Conservation (phyloP, 2,888 invertebrate genomes). For the Dasysyrphus tricinctus region DNA sequence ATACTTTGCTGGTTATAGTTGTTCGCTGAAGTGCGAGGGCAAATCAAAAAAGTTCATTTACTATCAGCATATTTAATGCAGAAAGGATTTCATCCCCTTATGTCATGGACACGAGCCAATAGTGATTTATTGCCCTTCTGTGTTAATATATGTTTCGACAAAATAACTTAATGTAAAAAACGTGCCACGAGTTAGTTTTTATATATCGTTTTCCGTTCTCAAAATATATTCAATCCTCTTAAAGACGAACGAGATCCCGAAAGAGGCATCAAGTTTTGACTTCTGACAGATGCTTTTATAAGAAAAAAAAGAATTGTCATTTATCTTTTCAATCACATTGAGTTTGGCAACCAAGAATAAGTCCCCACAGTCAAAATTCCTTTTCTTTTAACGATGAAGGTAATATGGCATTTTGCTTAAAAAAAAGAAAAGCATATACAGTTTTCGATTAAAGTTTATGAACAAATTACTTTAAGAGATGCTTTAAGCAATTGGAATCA, state of each 20-base stretch:
- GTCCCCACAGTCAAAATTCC: not conserved
- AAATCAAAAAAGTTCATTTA: conserved; percentile 32
- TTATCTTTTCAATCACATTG: conserved; percentile 13
- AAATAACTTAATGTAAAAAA: conserved; percentile 39
- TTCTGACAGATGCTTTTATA: conserved; percentile 26
- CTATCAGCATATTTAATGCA: conserved; percentile 31
- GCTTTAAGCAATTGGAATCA: not conserved
- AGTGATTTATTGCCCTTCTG: conserved; percentile 46
- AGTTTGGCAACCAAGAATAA: not conserved
- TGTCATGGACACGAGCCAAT: conserved; percentile 29
- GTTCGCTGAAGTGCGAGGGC: not conserved
- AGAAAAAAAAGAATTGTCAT: conserved; percentile 16
- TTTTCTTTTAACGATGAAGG: not conserved
- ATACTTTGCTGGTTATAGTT: not conserved
- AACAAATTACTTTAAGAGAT: not conserved
- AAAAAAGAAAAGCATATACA: too few species aligned
- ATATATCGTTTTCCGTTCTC: not conserved
- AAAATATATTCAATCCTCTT: conserved; percentile 25
- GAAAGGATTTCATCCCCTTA: conserved; percentile 30
- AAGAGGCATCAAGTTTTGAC: conserved; percentile 11
- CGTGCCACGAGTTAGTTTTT: conserved; percentile 9
- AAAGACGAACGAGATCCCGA: not conserved
- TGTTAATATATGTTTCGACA: conserved; percentile 29
- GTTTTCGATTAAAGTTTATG: not conserved
- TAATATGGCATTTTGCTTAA: too few species aligned